phyloP scores from a whole-genome alignment of 2,113 vertebrate species.

The Upupa epops region DNA sequence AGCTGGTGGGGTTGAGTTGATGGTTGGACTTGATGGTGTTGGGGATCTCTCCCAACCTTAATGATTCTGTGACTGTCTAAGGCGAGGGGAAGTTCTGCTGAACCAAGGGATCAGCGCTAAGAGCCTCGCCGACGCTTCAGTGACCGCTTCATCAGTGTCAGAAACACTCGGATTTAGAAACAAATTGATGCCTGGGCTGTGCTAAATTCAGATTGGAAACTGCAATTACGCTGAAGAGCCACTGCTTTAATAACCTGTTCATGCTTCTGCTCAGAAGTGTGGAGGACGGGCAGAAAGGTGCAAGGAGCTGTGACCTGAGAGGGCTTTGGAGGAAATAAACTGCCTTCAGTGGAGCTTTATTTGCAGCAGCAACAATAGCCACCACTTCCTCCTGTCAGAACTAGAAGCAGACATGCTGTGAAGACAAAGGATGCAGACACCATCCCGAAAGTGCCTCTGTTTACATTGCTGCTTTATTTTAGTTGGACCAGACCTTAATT shows the following conservation, averaged over 20 bases:
- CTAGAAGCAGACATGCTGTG: neutral
- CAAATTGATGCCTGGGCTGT: neutral
- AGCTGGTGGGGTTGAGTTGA: no score
- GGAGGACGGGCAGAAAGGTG: neutral
- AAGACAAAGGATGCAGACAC: neutral
- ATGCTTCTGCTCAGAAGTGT: neutral
- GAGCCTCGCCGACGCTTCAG: neutral
- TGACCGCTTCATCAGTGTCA: neutral
- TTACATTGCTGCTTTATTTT: neutral
- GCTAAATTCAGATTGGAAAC: constrained; percentile 16
- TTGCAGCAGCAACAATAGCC: neutral
- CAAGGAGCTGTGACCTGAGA: neutral
- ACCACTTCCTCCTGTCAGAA: neutral
- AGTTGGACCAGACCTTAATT: neutral
- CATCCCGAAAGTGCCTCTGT: constrained; percentile 3
- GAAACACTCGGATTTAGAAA: neutral
- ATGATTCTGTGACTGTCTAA: neutral
- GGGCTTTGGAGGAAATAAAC: neutral
- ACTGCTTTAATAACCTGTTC: neutral
- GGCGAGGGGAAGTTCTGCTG: neutral
- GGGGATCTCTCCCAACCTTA: no score
- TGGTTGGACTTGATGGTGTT: no score
- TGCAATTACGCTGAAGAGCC: neutral
- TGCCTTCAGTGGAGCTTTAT: neutral
- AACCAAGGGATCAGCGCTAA: neutral